Base-by-base conservation (phyloP, 2,113 vertebrate genomes). In the Trachemys scripta region DNA sequence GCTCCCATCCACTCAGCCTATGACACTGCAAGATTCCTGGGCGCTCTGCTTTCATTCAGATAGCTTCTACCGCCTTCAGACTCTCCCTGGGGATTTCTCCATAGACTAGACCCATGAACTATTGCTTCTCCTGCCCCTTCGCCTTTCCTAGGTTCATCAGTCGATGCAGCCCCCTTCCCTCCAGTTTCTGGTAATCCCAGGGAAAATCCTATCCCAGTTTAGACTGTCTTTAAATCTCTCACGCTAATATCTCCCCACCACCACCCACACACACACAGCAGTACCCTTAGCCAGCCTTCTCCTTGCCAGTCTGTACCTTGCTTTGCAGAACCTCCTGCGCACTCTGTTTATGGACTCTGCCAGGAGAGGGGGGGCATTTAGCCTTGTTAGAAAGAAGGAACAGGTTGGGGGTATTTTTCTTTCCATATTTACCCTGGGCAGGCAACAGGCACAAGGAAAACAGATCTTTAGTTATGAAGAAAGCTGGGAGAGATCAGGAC, bases 311-410 rank as follows among this genome's bases (percentile, higher is more conserved):
- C 13, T 88, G 42, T 88, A 2, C 69, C 89, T 93, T 7, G 81
- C 42, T 69, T 91, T 38, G 72, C 14, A n/a, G 9, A 38, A 45
- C 86, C 91, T 83, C 2, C 29, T 59, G 93, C 47, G 3, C 82
- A 35, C 93, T 94, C 84, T 95, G 85, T 97, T 96, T 95, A 88
- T 97, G 95, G 95, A 98, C 96, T 98, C 96, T 91, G 97, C 98
- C 98, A 98, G 98, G 98, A 98, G 98, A 98, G 98, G 98, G 98
- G 98, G 98, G 90, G 96, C 82, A 97, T 98, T 98, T 97, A 93
- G 93, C 98, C 97, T 98, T 88, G 91, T 95, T 95, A 94, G 90
- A 22, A 94, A 96, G 84, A 2, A 80, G 84, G 86, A 96, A 75
- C 24, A 31, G 75, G 69, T 49, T 59, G 85, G 53, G 72, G 90